Base-by-base conservation (phyloP, 1,140 invertebrate species). In the Sweltsa coloradensis region DNA sequence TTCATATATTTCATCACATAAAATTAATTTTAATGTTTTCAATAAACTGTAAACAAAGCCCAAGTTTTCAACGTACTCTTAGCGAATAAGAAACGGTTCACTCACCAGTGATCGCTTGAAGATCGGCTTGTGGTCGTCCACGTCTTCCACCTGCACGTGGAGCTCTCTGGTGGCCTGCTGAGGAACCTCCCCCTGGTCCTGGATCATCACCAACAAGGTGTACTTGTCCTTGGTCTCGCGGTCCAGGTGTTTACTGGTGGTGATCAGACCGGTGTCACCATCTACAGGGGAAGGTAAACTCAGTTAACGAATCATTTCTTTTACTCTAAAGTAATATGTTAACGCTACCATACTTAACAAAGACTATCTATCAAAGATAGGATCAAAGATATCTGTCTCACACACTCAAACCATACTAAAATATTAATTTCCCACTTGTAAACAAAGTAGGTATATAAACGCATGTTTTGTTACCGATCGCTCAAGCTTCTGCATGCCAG, bases 61-160 rank as follows among this genome's bases (percentile, higher is more conserved):
- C n/a, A n/a, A n/a, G n/a, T n/a, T n/a, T n/a, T n/a, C n/a, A n/a
- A n/a, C n/a, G n/a, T n/a, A n/a, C n/a, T n/a, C n/a, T n/a, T n/a
- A n/a, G n/a, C n/a, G n/a, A n/a, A n/a, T n/a, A n/a, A n/a, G n/a
- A n/a, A n/a, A n/a, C n/a, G n/a, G n/a, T n/a, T 13, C 9, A 60
- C 72, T 78, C 56, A 85, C 83, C 43, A 78, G 57, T 36, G 71
- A 76, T 52, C 83, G 70, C 5, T 70, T 72, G 50, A 89, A 88
- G 40, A 75, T 68, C 0, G 86, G 85, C 42, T 79, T 75, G 53
- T 88, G 83, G 57, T 90, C 85, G 53, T 90, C 84, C 9, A 86
- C 74, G 54, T 89, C 85, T 2, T 75, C 69, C 1, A 89, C 72
- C 13, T 70, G 70, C 0, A 89, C 74, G 42, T 75, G 73, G 0